Evolutionary conservation across 2,888 invertebrate species (phyloP).

Genomic region (Tanytarsus gracilentus): DNA sequence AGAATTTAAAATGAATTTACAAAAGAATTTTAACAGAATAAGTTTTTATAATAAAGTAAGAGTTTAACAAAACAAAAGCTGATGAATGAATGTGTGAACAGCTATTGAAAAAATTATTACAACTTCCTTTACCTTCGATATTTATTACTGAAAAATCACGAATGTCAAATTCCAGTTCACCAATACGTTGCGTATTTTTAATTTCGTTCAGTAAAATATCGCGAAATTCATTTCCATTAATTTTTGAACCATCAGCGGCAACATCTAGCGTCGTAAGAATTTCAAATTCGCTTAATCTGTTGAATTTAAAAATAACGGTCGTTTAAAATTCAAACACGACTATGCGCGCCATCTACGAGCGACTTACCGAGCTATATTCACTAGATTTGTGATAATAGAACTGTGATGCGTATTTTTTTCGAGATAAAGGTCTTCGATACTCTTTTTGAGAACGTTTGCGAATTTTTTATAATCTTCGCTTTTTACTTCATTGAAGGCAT

Average conservation of each 20-base stretch:
- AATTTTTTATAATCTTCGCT: conserved; percentile 9
- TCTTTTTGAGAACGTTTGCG: background rate
- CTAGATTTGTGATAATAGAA: background rate
- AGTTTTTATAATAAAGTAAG: conserved; percentile 2
- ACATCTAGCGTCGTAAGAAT: background rate
- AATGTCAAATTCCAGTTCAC: background rate
- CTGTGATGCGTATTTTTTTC: background rate
- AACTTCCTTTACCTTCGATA: conserved; percentile 13
- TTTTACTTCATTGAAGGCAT: conserved; percentile 8
- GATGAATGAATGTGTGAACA: background rate
- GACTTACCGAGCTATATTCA: conserved; percentile 14
- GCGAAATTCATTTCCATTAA: conserved; percentile 15
- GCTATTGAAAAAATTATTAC: background rate
- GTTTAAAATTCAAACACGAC: background rate
- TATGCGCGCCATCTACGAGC: background rate
- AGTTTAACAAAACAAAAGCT: no score
- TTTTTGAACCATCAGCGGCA: conserved; percentile 11
- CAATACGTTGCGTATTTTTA: background rate
- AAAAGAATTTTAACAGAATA: no score
- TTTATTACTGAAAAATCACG: conserved; percentile 1
- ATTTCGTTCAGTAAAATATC: conserved; percentile 17
- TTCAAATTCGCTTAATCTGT: background rate
- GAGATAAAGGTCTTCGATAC: conserved; percentile 28
- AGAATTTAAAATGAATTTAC: no score
- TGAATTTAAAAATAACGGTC: background rate